These are phyloP conservation scores for Apamea epomidion DNA, from an alignment of 2,888 invertebrate genomes.

Conservation along the genomic window DNA sequence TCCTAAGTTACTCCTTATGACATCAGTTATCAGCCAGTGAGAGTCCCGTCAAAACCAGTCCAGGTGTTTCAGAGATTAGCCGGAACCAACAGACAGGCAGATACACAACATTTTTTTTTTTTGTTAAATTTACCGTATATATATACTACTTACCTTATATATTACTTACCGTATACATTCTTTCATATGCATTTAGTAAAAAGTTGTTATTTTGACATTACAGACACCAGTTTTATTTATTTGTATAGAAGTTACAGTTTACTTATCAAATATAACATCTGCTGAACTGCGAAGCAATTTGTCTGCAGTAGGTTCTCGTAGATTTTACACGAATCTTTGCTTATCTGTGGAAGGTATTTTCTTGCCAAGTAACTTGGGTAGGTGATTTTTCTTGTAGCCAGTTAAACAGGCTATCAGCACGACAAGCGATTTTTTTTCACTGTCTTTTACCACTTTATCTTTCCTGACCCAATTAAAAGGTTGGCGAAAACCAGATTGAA, in stretches of 20 bases:
- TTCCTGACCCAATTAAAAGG: background rate
- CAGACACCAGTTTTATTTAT: background rate
- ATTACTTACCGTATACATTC: no score
- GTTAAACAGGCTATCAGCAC: no score
- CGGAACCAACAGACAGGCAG: background rate
- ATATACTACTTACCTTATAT: no score
- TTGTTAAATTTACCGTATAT: background rate
- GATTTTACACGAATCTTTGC: background rate
- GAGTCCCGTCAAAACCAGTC: background rate
- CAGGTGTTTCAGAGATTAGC: background rate
- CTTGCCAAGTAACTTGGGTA: background rate
- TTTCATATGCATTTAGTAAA: background rate
- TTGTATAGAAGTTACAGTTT: background rate
- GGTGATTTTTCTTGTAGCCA: background rate
- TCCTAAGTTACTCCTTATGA: background rate
- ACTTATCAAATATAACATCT: background rate
- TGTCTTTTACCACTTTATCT: background rate
- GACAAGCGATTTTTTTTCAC: background rate
- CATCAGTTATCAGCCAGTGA: background rate
- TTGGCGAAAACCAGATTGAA: background rate
- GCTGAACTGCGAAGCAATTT: background rate
- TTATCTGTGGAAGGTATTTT: background rate
- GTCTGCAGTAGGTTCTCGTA: background rate
- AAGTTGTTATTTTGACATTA: background rate
- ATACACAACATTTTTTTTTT: background rate